These are phyloP conservation scores for Empis stercorea DNA, from an alignment of 2,888 invertebrate species.

Conservation along the genomic window DNA sequence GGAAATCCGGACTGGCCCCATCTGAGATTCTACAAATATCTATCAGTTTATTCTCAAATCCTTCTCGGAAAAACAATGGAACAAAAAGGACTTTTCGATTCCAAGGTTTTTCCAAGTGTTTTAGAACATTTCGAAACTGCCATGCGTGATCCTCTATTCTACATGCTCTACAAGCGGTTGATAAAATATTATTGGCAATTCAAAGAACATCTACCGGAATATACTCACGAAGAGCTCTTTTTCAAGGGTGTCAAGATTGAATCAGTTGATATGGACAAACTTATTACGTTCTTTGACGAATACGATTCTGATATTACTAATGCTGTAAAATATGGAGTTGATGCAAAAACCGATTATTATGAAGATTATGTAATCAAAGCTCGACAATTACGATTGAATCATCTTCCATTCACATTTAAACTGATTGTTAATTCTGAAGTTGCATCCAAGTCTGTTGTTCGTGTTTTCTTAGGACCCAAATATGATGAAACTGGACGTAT, in stretches of 20 bases:
- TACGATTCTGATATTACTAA: constrained; percentile 51
- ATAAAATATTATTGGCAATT: constrained; percentile 43
- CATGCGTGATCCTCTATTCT: constrained; percentile 61
- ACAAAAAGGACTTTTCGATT: constrained; percentile 20
- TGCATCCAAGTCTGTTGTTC: constrained; percentile 45
- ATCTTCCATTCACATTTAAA: constrained; percentile 48
- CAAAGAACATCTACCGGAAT: constrained; percentile 46
- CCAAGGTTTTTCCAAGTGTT: constrained; percentile 39
- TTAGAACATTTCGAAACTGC: constrained; percentile 51
- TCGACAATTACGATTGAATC: constrained; percentile 49
- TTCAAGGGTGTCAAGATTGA: constrained; percentile 50
- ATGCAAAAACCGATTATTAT: constrained; percentile 19
- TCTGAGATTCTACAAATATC: constrained; percentile 43
- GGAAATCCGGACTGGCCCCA: constrained; percentile 50
- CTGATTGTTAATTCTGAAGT: constrained; percentile 45
- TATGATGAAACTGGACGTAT: constrained; percentile 44
- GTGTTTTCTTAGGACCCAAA: constrained; percentile 57
- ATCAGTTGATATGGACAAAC: constrained; percentile 44
- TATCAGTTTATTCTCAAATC: constrained; percentile 42
- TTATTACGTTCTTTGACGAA: constrained; percentile 53
- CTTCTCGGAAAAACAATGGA: constrained; percentile 40
- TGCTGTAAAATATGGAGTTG: constrained; percentile 31
- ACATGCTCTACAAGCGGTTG: constrained; percentile 51
- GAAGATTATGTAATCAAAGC: constrained; percentile 38
- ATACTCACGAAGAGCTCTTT: constrained; percentile 45